phyloP scores from a whole-genome alignment of 2,797 vertebrate genomes.

The Eulemur rubriventer region DNA sequence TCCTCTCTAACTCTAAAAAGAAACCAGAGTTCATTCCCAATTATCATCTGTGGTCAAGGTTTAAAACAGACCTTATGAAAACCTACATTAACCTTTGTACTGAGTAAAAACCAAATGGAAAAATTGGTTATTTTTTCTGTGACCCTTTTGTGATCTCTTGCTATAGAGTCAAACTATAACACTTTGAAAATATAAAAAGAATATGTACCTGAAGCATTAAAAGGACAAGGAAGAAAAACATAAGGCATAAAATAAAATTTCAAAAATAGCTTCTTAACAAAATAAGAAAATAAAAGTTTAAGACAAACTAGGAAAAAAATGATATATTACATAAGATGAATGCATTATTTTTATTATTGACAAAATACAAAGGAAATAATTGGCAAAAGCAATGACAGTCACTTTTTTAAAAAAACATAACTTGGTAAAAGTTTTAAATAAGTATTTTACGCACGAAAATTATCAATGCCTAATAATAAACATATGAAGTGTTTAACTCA shows the following conservation, averaged over 20 bases:
- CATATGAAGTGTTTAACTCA: neutral
- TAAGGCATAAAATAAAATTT: neutral
- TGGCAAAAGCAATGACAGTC: neutral
- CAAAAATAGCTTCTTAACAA: neutral
- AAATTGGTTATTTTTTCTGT: constrained; percentile 8
- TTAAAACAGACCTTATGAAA: constrained; percentile 31
- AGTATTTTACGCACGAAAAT: neutral
- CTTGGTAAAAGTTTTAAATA: neutral
- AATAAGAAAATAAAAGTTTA: constrained; percentile 13
- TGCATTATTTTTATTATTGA: neutral
- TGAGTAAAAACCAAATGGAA: neutral
- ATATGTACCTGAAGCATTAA: neutral
- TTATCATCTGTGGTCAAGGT: neutral
- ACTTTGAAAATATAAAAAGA: neutral
- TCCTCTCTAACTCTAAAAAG: neutral
- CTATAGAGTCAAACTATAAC: neutral
- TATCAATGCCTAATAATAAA: neutral
- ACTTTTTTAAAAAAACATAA: neutral
- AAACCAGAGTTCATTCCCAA: constrained; percentile 14
- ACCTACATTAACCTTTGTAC: neutral
- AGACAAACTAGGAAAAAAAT: neutral
- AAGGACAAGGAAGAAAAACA: neutral
- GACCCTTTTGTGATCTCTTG: neutral
- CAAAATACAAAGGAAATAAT: neutral
- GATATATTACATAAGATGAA: neutral